Percentiles rank a stretch among this genome's conserved stretches.
Evolutionary conservation across 2,888 invertebrate species (phyloP).

Genomic region (Candidula unifasciata): DNA sequence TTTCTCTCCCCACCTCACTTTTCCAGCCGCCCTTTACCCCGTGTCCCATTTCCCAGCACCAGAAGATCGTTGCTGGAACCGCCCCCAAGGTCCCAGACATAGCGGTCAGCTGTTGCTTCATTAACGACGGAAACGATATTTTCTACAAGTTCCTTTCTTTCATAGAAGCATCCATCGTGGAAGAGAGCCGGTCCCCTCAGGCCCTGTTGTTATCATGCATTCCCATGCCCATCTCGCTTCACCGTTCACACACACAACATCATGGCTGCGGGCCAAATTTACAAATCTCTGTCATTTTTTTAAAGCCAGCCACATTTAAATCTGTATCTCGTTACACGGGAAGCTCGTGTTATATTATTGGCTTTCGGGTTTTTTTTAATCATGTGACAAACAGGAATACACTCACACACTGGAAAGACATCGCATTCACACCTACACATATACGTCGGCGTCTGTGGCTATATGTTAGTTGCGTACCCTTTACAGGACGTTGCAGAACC

Average conservation of each 20-base stretch:
- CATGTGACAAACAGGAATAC: too few relatives aligned
- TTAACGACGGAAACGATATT: conserved; percentile 15
- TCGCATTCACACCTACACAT: too few relatives aligned
- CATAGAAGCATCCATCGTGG: background rate
- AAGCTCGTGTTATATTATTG: too few relatives aligned
- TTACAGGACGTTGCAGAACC: too few relatives aligned
- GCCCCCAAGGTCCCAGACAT: background rate
- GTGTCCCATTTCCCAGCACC: background rate
- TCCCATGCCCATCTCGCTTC: background rate
- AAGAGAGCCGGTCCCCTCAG: background rate
- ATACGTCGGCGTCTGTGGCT: too few relatives aligned
- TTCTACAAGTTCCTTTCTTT: background rate
- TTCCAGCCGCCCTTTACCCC: background rate
- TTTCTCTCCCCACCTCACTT: background rate
- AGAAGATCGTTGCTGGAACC: background rate
- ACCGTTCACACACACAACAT: background rate
- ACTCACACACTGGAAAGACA: too few relatives aligned
- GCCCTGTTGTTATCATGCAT: background rate
- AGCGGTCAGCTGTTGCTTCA: conserved; percentile 27
- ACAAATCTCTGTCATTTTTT: background rate
- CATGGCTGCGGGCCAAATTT: background rate
- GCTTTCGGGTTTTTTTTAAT: too few relatives aligned
- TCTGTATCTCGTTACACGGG: too few relatives aligned
- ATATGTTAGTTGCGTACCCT: too few relatives aligned
- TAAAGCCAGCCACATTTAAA: too few relatives aligned